These are phyloP conservation scores for Athetis lepigone DNA, from an alignment of 2,888 invertebrate species.

Conservation along the genomic window DNA sequence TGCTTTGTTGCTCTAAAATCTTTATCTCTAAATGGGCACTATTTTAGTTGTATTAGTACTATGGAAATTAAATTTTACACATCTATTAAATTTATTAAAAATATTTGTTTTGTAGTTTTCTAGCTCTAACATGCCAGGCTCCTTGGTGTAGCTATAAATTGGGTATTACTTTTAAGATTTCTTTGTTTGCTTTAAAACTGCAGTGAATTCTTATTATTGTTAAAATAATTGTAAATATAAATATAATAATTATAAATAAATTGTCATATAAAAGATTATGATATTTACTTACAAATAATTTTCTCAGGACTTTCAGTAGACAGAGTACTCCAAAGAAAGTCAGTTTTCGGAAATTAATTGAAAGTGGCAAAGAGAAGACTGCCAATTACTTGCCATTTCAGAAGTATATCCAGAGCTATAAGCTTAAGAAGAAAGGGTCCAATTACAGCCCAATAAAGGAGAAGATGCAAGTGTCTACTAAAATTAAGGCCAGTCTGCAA, in stretches of 20 bases:
- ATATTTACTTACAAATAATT: constrained; percentile 11
- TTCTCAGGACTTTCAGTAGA: constrained; percentile 79
- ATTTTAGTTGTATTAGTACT: neutral
- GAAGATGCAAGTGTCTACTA: constrained; percentile 80
- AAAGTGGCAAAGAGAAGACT: constrained; percentile 85
- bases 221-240: constrained; percentile 17
- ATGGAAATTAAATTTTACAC: neutral
- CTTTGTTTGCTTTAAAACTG: neutral
- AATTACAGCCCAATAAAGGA: constrained; percentile 83
- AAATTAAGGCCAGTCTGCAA: constrained; percentile 79
- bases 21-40: neutral
- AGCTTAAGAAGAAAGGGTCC: constrained; percentile 80
- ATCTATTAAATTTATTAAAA: neutral
- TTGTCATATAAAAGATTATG: no score
- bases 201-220: constrained; percentile 14
- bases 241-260: no score
- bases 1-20: constrained; percentile 58
- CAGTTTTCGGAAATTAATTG: constrained; percentile 85
- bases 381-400: constrained; percentile 93
- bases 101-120: constrained; percentile 7
- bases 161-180: neutral
- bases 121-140: constrained; percentile 20
- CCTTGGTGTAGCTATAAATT: constrained; percentile 12
- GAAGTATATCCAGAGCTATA: constrained; percentile 85
- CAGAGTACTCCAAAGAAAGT: constrained; percentile 88